These are phyloP conservation scores for Sparidentex hasta DNA, from an alignment of 2,797 vertebrate species.

Conservation along the genomic window DNA sequence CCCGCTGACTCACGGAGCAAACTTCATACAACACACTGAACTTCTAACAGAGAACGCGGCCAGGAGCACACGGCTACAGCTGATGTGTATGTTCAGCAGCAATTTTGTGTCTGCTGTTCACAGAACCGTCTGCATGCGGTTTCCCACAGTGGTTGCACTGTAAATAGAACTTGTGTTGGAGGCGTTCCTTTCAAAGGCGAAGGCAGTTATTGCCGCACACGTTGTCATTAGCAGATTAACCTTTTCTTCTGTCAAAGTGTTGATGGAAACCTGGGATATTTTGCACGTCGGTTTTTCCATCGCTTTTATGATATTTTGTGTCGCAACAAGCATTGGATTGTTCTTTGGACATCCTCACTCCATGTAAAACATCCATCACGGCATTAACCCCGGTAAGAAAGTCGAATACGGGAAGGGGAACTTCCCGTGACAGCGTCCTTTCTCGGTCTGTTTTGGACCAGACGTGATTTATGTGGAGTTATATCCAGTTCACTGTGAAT, in stretches of 20 bases:
- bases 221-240: slow-evolving; percentile 2
- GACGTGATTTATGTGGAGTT: not conserved
- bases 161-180: slow-evolving; percentile 18
- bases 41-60: not conserved
- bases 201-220: not conserved
- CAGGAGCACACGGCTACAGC: not conserved
- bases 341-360: not conserved
- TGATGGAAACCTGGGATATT: not conserved
- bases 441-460: not conserved
- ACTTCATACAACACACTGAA: not conserved
- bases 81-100: not conserved
- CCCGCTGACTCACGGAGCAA: slow-evolving; percentile 1
- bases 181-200: slow-evolving; percentile 4
- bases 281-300: not conserved
- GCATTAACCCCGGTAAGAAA: not conserved
- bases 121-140: not conserved
- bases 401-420: not conserved
- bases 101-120: not conserved
- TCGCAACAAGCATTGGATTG: not conserved
- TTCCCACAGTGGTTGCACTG: slow-evolving; percentile 14
- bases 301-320: not conserved
- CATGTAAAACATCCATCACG: not conserved
- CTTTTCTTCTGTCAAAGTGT: not conserved
- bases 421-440: not conserved
- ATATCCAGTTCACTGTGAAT: not conserved